These are phyloP conservation scores for Drosophila orosa DNA, from an alignment of 1,140 invertebrate species.

Conservation along the genomic window DNA sequence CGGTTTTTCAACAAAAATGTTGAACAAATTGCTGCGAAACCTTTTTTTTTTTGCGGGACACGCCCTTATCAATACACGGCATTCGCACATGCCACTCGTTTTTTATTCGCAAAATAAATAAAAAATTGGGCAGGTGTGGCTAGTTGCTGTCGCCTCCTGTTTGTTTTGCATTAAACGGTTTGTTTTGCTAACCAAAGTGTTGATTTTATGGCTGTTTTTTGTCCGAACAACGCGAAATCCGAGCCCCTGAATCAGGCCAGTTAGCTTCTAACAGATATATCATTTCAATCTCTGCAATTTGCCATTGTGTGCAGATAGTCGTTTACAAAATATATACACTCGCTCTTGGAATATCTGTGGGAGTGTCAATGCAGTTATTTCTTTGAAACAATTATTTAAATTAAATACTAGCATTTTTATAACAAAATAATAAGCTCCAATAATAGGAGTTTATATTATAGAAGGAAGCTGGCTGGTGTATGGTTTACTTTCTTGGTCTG, in stretches of 20 bases:
- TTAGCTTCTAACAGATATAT: slow-evolving; percentile 41
- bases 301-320: slow-evolving; percentile 8
- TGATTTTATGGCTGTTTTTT: slow-evolving; percentile 72
- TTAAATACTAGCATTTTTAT: not conserved
- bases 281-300: slow-evolving; percentile 48
- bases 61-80: slow-evolving; percentile 70
- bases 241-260: slow-evolving; percentile 44
- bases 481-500: not conserved
- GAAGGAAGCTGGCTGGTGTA: no score
- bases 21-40: slow-evolving; percentile 58
- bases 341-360: slow-evolving; percentile 2
- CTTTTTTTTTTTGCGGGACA: slow-evolving; percentile 32
- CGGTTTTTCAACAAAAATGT: slow-evolving; percentile 75
- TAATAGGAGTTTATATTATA: not conserved
- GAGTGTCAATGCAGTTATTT: not conserved
- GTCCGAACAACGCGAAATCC: slow-evolving; percentile 24
- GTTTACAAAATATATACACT: not conserved
- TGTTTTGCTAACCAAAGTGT: slow-evolving; percentile 83
- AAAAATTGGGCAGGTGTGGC: slow-evolving; percentile 59
- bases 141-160: slow-evolving; percentile 63
- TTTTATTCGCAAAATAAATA: slow-evolving; percentile 24
- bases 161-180: slow-evolving; percentile 64
- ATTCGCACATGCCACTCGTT: slow-evolving; percentile 39
- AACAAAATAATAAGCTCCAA: not conserved
- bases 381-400: not conserved